Base-by-base conservation (phyloP, 1,140 invertebrate species). In the Zaprionus kolodkinae region DNA sequence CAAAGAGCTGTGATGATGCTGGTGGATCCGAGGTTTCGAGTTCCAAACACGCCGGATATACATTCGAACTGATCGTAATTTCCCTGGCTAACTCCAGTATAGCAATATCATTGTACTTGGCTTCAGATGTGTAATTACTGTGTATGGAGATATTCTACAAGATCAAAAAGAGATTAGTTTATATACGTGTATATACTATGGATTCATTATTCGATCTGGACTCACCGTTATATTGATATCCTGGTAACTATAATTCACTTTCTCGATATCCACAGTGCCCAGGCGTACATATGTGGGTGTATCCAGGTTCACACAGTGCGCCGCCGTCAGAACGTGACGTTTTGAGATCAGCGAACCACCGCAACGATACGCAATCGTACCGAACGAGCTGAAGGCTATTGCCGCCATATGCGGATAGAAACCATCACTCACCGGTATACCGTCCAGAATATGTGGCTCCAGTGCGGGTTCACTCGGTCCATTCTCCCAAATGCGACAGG, bases 301-400 rank as follows among this genome's bases (percentile, higher is more conserved):
- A 0, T 60, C 50, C 21, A 60, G 73, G 12, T 81, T 94, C 2
- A 97, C 92, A 73, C 97, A 97, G 89, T 97, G 97, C 6, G 96
- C 96, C 0, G 97, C 97, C 0, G 97, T 97, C 5, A 94, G 70
- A 7, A 94, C 91, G 57, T 92, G 93, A 15, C 91, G 80, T 0
- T 74, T 78, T 50, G 83, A 91, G 66, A 94, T 94, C 36, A 94
- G 65, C 7, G 93, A 93, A 6, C 93, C 93, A 5, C 93, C 93
- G 66, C 94, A 94, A 45, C 93, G 89, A 69, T 91, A 95, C 10
- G 36, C 15, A 15, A 48, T 59, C 7, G 10, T 60, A 1, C 65
- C 87, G 2, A 88, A 70, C 2, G 10, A 38, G 3, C 15, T 63
- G n/a, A 66, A 83, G 13, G 76, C 91, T 1, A 92, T 79, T 7